Conservation (phyloP, 1,140 invertebrate species). For the Drosophila bocki region DNA sequence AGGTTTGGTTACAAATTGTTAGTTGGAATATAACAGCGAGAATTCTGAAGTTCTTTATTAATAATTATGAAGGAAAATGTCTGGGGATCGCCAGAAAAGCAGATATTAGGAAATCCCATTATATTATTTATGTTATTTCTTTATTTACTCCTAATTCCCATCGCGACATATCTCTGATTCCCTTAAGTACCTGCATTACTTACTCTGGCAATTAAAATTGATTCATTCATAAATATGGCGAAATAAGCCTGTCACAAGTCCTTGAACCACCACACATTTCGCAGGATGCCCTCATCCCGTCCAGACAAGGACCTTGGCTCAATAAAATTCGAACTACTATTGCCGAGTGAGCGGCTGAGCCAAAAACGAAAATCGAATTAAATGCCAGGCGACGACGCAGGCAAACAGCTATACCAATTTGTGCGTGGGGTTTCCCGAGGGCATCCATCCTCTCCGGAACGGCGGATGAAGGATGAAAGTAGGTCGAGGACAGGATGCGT, state of each 20-base stretch:
- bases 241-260: slow-evolving; percentile 1
- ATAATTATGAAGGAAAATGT: not conserved
- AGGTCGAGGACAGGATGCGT: slow-evolving; percentile 59
- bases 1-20: not conserved
- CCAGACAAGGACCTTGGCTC: slow-evolving; percentile 32
- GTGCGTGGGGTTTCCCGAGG: slow-evolving; percentile 54
- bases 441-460: slow-evolving; percentile 4
- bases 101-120: not conserved
- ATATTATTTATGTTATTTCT: not conserved
- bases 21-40: not conserved
- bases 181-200: not conserved
- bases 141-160: not conserved
- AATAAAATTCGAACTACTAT: slow-evolving; percentile 30
- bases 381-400: slow-evolving; percentile 24
- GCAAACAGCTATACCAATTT: slow-evolving; percentile 35
- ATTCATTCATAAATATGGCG: slow-evolving; percentile 31
- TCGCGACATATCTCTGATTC: not conserved
- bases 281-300: slow-evolving; percentile 5
- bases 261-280: slow-evolving; percentile 10
- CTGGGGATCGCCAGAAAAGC: too few relatives aligned
- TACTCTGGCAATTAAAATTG: slow-evolving; percentile 10
- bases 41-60: not conserved
- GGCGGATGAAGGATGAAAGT: slow-evolving; percentile 20
- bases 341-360: slow-evolving; percentile 11
- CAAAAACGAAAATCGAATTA: slow-evolving; percentile 40